Evolutionary conservation across 2,113 vertebrate genomes (phyloP).

Genomic region (Chaetodon trifascialis): DNA sequence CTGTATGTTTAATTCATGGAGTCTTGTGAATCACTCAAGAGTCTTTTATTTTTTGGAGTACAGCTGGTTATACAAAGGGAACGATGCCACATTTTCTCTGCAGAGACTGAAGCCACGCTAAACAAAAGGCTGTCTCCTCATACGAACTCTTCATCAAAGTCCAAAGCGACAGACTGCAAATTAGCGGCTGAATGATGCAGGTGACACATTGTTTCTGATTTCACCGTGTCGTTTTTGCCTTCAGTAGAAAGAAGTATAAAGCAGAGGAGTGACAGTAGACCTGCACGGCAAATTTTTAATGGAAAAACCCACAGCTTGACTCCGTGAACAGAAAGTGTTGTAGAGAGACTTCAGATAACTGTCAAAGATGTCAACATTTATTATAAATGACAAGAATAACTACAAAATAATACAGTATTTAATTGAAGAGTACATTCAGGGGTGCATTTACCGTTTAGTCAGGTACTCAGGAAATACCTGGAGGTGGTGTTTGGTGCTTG

Average conservation of each 20-base stretch:
- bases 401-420: neutral
- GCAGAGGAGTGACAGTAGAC: neutral
- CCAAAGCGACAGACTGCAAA: constrained; percentile 37
- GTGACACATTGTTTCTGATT: constrained; percentile 49
- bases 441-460: too few relatives aligned
- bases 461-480: too few relatives aligned
- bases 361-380: constrained; percentile 7
- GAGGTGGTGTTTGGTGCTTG: too few relatives aligned
- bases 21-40: constrained; percentile 39
- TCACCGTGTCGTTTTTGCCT: constrained; percentile 28
- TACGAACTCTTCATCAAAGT: constrained; percentile 52
- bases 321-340: neutral
- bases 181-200: constrained; percentile 53
- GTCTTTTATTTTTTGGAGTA: constrained; percentile 45
- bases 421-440: neutral
- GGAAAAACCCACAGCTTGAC: constrained; percentile 27
- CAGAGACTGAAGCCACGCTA: constrained; percentile 56
- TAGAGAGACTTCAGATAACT: constrained; percentile 4
- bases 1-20: constrained; percentile 74
- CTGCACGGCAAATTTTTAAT: constrained; percentile 20
- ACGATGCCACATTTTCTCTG: constrained; percentile 50
- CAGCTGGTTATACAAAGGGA: constrained; percentile 62
- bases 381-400: neutral
- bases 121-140: constrained; percentile 50
- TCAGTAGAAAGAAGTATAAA: constrained; percentile 10